Base-by-base conservation (phyloP, 2,888 invertebrate genomes). In the Volucella inflata region DNA sequence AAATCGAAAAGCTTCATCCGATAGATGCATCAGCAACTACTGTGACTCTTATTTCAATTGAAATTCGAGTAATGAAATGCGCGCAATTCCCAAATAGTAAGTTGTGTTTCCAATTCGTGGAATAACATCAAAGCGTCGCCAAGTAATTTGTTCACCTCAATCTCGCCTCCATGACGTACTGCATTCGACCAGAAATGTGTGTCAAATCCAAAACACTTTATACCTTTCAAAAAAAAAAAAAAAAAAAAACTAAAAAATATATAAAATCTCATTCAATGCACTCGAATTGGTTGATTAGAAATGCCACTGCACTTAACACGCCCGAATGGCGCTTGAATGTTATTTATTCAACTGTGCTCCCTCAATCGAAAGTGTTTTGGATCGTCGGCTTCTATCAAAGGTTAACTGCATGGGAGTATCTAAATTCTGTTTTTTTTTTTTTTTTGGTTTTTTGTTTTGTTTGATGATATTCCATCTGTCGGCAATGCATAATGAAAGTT, bases 271-370 rank as follows among this genome's bases (percentile, higher is more conserved):
- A 12, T 36, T 53, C 8, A 8, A 17, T 59, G 42, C 59, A 68
- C 51, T 76, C 21, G 59, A 68, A 38, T 10, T 57, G 48, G 46
- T 60, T 51, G 17, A 17, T 46, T 53, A 21, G 48, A 40, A 59
- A 62, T 82, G 67, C 72, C 72, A 77, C 78, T 78, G 60, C 72
- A 82, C 82, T 78, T 48, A 60, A 64, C 36, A 53, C 14, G n/a
- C 14, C 36, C 46, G 53, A 77, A 67, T 72, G 78, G 82, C 82
- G 78, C 82, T 82, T 78, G 55, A 77, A 62, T 48, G 30, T 17
- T 80, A 59, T 75, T 80, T 80, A 80, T 16, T n/a, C 17, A 36
- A 38, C 21, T 68, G n/a, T 78, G 78, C 68, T 42, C 57, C 78
- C 38, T 72, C 62, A 57, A 65, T 71, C 36, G 59, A 67, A 72